Conservation (phyloP, 2,113 vertebrate genomes). For the Ursus arctos region DNA sequence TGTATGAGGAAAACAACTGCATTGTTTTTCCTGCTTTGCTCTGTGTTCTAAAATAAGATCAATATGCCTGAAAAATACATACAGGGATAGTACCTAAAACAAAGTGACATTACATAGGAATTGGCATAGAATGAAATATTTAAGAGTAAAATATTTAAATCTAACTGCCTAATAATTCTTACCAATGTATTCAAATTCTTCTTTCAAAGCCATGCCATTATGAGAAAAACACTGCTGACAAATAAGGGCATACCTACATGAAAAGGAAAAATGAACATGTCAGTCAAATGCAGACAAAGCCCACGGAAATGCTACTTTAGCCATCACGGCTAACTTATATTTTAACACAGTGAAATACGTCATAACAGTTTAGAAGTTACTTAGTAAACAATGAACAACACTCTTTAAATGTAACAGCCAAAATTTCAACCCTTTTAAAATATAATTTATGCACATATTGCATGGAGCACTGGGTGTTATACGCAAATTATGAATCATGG, state of each 20-base stretch:
- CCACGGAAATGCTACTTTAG: conserved; percentile 48
- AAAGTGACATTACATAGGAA: conserved; percentile 44
- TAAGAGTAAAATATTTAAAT: conserved; percentile 62
- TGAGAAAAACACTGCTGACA: conserved; percentile 99
- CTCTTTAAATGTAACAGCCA: conserved; percentile 35
- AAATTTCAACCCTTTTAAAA: conserved; percentile 52
- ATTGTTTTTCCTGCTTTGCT: conserved; percentile 38
- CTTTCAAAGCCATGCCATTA: conserved; percentile 99
- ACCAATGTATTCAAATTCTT: conserved; percentile 99
- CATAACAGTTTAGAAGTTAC: conserved; percentile 40
- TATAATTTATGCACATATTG: not conserved
- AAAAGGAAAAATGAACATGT: conserved; percentile 70
- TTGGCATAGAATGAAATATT: conserved; percentile 34
- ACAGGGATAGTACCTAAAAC: conserved; percentile 31
- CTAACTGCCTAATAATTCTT: conserved; percentile 86
- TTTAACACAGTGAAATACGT: conserved; percentile 59
- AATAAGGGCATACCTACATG: conserved; percentile 96
- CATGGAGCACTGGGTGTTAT: no score
- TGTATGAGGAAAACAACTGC: not conserved
- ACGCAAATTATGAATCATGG: no score
- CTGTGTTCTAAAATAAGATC: conserved; percentile 58
- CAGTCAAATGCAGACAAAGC: conserved; percentile 40
- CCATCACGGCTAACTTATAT: not conserved
- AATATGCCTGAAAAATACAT: not conserved
- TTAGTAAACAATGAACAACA: conserved; percentile 52